Evolutionary conservation across 1,140 invertebrate genomes (phyloP).

Genomic region (Panulirus ornatus): DNA sequence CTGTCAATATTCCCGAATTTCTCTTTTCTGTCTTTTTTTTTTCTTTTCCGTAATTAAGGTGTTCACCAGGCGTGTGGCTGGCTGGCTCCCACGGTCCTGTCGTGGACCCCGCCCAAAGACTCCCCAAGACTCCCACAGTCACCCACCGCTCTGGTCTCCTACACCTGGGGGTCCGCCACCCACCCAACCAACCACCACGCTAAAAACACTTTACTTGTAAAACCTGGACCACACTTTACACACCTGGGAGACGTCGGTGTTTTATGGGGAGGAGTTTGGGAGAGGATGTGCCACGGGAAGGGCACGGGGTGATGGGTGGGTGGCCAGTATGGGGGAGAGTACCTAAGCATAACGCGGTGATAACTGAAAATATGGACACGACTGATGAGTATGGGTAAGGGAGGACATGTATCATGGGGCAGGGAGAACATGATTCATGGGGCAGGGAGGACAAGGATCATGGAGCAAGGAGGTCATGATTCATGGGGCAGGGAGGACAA

Average conservation of each 20-base stretch:
- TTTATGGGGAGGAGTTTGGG: not conserved
- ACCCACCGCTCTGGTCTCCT: not conserved
- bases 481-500: not conserved
- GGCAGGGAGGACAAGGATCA: not conserved
- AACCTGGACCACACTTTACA: not conserved
- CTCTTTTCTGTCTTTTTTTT: not conserved
- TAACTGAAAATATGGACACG: too few relatives aligned
- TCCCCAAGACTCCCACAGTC: not conserved
- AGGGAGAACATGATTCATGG: not conserved
- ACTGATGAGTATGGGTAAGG: not conserved
- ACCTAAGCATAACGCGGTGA: too few relatives aligned
- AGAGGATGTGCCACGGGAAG: not conserved
- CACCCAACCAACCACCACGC: too few relatives aligned
- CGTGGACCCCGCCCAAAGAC: not conserved
- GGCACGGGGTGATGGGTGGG: not conserved
- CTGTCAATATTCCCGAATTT: not conserved
- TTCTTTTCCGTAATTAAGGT: slow-evolving; percentile 4
- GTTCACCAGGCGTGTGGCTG: not conserved
- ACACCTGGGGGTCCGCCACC: not conserved
- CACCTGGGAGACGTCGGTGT: not conserved
- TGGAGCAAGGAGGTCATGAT: not conserved
- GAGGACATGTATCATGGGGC: too few relatives aligned
- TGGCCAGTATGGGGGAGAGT: too few relatives aligned
- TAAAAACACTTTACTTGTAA: not conserved
- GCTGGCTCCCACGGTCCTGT: not conserved